These are phyloP conservation scores for Acheta domesticus DNA, from an alignment of 2,888 invertebrate genomes.

Conservation along the genomic window DNA sequence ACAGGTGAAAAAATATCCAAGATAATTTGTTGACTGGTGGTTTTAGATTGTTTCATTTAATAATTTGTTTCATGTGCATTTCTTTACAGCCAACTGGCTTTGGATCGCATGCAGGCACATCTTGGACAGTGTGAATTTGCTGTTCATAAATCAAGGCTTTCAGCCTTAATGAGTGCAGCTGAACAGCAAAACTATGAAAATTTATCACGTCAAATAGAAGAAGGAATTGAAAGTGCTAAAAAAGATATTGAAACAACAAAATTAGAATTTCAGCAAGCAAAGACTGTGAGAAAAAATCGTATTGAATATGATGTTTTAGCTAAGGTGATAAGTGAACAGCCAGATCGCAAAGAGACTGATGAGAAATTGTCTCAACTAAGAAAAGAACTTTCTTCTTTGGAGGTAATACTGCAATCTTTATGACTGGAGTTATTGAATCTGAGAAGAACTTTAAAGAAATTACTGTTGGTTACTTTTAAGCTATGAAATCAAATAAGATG, in stretches of 20 bases:
- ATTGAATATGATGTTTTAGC: slow-evolving; percentile 92
- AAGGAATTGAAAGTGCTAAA: slow-evolving; percentile 75
- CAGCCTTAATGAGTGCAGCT: slow-evolving; percentile 76
- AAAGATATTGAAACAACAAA: slow-evolving; percentile 79
- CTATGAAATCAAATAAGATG: no score
- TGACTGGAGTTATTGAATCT: no score
- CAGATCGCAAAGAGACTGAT: slow-evolving; percentile 77
- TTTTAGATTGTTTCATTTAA: no score
- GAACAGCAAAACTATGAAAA: slow-evolving; percentile 79
- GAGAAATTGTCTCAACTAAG: slow-evolving; percentile 65
- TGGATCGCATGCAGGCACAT: slow-evolving; percentile 77
- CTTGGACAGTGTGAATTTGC: slow-evolving; percentile 85
- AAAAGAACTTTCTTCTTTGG: slow-evolving; percentile 66
- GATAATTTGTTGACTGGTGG: no score
- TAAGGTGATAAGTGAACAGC: slow-evolving; percentile 84
- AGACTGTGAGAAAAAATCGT: slow-evolving; percentile 82
- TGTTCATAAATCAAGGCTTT: slow-evolving; percentile 75
- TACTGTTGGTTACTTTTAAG: no score
- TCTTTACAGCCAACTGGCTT: slow-evolving; percentile 58
- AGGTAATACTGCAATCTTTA: slow-evolving; percentile 42
- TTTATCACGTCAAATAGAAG: slow-evolving; percentile 71
- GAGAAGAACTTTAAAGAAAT: no score
- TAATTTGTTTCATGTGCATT: no score
- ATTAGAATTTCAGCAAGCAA: slow-evolving; percentile 73
- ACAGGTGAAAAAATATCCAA: no score